A percentile compares a stretch with the other conserved stretches of the same genome.
Evolutionary conservation across 2,888 invertebrate genomes (phyloP).

Genomic region (Stenoptilia bipunctidactyla): DNA sequence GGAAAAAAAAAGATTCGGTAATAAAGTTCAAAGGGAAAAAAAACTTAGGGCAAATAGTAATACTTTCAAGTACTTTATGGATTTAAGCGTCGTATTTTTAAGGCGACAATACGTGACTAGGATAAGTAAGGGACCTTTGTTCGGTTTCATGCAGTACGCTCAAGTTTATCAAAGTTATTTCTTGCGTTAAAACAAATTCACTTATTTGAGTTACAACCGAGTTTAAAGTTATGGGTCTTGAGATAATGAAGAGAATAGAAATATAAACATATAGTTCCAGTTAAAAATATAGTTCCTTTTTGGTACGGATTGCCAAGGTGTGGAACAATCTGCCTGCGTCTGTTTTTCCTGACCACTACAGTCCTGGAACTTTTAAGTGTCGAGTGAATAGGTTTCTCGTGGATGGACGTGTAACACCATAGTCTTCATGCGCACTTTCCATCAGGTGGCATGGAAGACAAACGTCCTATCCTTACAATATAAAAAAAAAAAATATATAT

Average conservation of each 20-base stretch:
- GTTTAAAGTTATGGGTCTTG: conserved; percentile 44
- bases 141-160: conserved; percentile 46
- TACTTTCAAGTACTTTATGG: conserved; percentile 60
- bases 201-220: conserved; percentile 52
- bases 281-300: too few relatives aligned
- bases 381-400: too few relatives aligned
- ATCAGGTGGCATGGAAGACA: too few relatives aligned
- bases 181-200: conserved; percentile 52
- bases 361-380: too few relatives aligned
- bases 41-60: conserved; percentile 54
- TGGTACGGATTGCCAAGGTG: too few relatives aligned
- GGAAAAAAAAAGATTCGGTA: too few relatives aligned
- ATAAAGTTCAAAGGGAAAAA: conserved; percentile 17
- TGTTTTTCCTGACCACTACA: too few relatives aligned
- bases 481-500: too few relatives aligned
- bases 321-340: too few relatives aligned
- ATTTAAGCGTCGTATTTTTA: conserved; percentile 65
- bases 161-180: conserved; percentile 32
- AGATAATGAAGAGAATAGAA: conserved; percentile 33
- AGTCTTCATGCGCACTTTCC: too few relatives aligned
- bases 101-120: conserved; percentile 62
- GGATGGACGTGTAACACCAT: too few relatives aligned
- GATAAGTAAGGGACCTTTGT: conserved; percentile 49
- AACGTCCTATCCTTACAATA: too few relatives aligned
- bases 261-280: conserved; percentile 29